Conservation (phyloP, 2,797 vertebrate species). For the Sternarchorhynchus goeldii region DNA sequence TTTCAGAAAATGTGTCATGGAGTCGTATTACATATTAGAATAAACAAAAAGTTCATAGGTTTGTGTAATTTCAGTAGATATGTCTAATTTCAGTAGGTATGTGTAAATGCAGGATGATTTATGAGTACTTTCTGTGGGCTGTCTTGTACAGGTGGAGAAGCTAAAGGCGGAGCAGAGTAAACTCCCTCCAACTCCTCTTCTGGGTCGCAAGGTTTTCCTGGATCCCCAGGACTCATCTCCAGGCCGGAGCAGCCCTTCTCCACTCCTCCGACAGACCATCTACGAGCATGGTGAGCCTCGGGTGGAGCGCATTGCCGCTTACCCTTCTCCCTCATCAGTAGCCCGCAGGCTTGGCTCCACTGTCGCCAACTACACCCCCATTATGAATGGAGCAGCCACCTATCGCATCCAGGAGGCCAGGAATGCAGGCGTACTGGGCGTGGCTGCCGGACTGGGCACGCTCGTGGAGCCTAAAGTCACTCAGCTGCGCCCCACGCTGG, state of each 20-base stretch:
- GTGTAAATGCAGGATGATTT: neutral
- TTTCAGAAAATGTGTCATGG: too few relatives aligned
- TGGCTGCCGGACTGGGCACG: constrained; percentile 65
- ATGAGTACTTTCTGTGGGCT: neutral
- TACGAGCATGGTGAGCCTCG: constrained; percentile 79
- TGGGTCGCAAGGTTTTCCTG: constrained; percentile 89
- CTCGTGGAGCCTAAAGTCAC: constrained; percentile 37
- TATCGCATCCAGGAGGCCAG: constrained; percentile 65
- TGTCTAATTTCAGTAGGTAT: too few relatives aligned
- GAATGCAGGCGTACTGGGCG: constrained; percentile 61
- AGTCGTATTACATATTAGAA: too few relatives aligned
- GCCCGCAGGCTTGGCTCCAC: constrained; percentile 68
- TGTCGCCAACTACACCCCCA: constrained; percentile 72
- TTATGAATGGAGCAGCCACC: constrained; percentile 72
- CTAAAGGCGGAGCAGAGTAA: constrained; percentile 86
- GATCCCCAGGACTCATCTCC: constrained; percentile 77
- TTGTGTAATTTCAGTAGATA: too few relatives aligned
- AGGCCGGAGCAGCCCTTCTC: constrained; percentile 66
- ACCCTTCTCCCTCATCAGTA: constrained; percentile 63
- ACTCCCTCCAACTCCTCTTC: constrained; percentile 86
- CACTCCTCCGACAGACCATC: constrained; percentile 78
- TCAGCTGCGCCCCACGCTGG: constrained; percentile 63
- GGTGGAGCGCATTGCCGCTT: constrained; percentile 67
- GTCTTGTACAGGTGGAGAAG: constrained; percentile 83
- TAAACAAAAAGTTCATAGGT: too few relatives aligned